Percentiles rank a stretch among this genome's conserved stretches.
Evolutionary conservation across 2,113 vertebrate species (phyloP).

Genomic region (Phylloscopus trochiloides): DNA sequence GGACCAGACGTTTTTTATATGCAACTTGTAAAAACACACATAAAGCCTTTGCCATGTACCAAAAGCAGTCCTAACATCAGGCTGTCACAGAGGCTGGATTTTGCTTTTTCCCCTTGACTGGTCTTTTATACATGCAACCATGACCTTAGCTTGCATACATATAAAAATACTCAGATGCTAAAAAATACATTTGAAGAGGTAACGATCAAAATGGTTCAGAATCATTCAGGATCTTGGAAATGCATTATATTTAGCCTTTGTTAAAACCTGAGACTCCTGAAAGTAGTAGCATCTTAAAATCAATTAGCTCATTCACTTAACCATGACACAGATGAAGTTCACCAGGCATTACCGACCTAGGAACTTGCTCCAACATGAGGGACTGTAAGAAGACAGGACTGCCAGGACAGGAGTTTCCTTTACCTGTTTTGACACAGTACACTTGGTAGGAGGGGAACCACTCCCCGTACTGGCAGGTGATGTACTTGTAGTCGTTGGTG

Average conservation of each 20-base stretch:
- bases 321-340: neutral
- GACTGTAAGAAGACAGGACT: accelerated
- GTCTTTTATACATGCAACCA: neutral
- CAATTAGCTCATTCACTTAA: neutral
- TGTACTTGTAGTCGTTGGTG: conserved; percentile 87
- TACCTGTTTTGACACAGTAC: conserved; percentile 83
- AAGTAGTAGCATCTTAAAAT: neutral
- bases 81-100: neutral
- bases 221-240: neutral
- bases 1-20: neutral
- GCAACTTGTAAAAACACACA: neutral
- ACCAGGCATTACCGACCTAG: neutral
- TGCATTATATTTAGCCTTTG: neutral
- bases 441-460: conserved; percentile 87
- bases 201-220: neutral
- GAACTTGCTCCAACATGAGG: neutral
- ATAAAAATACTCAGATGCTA: neutral
- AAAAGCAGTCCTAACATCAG: neutral
- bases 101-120: neutral
- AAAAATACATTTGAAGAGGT: neutral
- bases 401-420: accelerated
- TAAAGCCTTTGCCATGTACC: neutral
- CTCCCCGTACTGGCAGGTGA: conserved; percentile 86
- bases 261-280: neutral
- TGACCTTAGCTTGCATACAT: neutral